A percentile compares a stretch with the other conserved stretches of the same genome.
Conservation (phyloP, 2,113 vertebrate genomes). For the Atlantisia rogersi region DNA sequence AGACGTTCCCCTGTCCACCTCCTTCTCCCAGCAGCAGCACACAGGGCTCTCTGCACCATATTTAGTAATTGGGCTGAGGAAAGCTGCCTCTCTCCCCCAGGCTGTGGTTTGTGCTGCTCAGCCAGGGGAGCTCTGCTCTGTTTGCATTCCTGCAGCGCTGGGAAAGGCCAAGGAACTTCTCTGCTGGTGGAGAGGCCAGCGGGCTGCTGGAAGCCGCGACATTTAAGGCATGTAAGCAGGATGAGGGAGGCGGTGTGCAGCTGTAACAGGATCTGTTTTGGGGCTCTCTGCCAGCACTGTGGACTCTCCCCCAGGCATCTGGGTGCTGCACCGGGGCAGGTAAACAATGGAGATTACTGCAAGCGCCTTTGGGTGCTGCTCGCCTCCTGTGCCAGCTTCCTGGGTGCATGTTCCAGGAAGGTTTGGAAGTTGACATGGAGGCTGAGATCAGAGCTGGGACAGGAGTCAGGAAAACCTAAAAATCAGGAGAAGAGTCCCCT, state of each 20-base stretch:
- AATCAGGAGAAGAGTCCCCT: background rate
- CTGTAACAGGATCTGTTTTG: background rate
- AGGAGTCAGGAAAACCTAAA: background rate
- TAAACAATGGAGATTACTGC: background rate
- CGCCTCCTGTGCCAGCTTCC: background rate
- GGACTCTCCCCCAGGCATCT: background rate
- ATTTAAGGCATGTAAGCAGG: background rate
- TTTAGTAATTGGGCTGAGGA: constrained; percentile 29
- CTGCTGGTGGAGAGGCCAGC: background rate
- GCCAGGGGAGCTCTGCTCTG: background rate
- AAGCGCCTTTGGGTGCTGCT: background rate
- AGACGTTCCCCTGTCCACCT: background rate
- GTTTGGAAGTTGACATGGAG: accelerated
- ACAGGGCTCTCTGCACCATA: background rate
- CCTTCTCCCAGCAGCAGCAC: background rate
- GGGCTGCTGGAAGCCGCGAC: background rate
- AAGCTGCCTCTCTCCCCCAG: background rate
- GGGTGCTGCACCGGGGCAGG: background rate
- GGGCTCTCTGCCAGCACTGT: background rate
- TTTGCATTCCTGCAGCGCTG: constrained; percentile 51
- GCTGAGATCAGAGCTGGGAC: background rate
- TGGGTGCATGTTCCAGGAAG: background rate
- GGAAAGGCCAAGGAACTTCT: background rate
- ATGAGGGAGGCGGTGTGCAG: background rate
- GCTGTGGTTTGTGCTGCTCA: background rate